Conservation (phyloP, 2,888 invertebrate species). For the Lithophane socia region DNA sequence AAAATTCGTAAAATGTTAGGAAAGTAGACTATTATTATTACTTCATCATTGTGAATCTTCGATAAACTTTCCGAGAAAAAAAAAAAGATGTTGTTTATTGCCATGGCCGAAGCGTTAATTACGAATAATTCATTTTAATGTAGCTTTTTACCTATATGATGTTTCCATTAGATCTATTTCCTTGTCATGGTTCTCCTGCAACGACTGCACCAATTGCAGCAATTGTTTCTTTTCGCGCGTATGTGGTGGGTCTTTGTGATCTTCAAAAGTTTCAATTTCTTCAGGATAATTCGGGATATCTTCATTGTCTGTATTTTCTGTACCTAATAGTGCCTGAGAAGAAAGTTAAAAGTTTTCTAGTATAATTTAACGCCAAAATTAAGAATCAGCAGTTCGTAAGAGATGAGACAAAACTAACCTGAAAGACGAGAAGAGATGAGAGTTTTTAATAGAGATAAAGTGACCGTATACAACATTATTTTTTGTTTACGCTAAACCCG, state of each 20-base stretch:
- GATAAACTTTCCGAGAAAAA: background rate
- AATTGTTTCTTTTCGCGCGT: conserved; percentile 83
- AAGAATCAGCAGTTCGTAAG: background rate
- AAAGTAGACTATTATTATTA: background rate
- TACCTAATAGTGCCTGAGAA: conserved; percentile 79
- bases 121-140: background rate
- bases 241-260: conserved; percentile 77
- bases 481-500: no score
- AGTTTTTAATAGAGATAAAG: background rate
- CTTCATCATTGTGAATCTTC: conserved; percentile 3
- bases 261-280: conserved; percentile 65
- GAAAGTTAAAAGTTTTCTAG: background rate
- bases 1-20: conserved; percentile 37
- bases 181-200: conserved; percentile 91
- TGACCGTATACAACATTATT: no score
- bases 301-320: conserved; percentile 69
- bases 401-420: background rate
- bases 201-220: conserved; percentile 86
- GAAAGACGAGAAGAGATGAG: background rate
- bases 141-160: conserved; percentile 88
- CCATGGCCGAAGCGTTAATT: background rate
- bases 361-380: background rate
- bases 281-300: conserved; percentile 59
- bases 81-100: background rate
- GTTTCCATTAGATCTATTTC: conserved; percentile 92